Evolutionary conservation across 2,888 invertebrate species (phyloP), one percentile per base, ranked within the genome.

Genomic region (Pemphredon lugubris): DNA sequence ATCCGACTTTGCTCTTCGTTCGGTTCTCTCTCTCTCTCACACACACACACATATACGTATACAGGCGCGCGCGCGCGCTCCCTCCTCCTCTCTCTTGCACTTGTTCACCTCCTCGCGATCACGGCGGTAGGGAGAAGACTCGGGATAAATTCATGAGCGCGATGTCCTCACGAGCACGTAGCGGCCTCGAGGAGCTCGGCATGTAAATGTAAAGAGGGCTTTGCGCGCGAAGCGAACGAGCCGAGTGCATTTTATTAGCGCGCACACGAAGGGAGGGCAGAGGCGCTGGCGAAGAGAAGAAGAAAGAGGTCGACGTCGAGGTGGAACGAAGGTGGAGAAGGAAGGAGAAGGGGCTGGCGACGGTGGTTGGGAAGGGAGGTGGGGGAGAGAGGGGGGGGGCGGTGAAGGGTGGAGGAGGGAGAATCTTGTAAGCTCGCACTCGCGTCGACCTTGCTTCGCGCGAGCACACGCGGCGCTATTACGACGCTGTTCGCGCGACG

Each of bases 201-300:
- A 77, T 81, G 81, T 81, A 79, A 81, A 79, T 79, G 81, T 79
- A 79, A 81, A 81, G 79, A 73, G 73, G 77, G 73, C 64, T 75
- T 58, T 58, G 64, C 71, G 67, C 65, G 44, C 47, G 67, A 67
- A 55, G 65, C 58, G 72, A 68, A 45, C 70, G 63, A 59, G 59
- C 50, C 60, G 60, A 73, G 69, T 37, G 77, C 76, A 77, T 77
- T 77, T 77, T 78, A 75, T 75, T 73, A 68, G 78, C 67, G 55
- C 75, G 54, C 40, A 47, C 42, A 37, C 26, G 47, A 4, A 23
- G 26, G n/a, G 34, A 48, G 23, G 44, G 30, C 34, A 39, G 48
- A 50, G 54, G 34, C 32, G 40, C 34, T 18, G 71, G 71, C 48
- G 51, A 55, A 20, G 70, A 63, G 67, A 67, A 61, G 74, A 63